Conservation (phyloP, 2,113 vertebrate species). For the Corvus moneduloides region DNA sequence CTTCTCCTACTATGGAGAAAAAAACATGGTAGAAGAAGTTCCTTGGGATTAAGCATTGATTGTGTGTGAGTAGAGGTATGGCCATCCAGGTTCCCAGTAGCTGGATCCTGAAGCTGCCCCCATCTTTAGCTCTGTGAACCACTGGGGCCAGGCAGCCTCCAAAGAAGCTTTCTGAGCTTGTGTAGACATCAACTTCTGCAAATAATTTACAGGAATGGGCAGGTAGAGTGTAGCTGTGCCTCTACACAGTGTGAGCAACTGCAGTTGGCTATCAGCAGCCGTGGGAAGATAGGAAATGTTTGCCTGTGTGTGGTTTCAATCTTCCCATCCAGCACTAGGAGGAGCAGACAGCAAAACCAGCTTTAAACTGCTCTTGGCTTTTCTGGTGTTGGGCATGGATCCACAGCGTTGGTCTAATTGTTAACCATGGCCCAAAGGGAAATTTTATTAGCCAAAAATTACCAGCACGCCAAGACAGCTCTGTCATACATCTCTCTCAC, state of each 20-base stretch:
- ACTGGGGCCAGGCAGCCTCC: neutral
- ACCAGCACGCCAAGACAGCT: fast-evolving
- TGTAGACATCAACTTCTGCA: neutral
- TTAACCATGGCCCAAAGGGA: neutral
- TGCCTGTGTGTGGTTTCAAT: neutral
- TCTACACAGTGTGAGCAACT: neutral
- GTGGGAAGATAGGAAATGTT: neutral
- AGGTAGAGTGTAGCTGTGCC: neutral
- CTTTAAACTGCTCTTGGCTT: neutral
- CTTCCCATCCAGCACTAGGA: neutral
- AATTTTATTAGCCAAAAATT: slow-evolving; percentile 1
- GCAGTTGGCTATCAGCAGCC: neutral
- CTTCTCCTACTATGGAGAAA: neutral
- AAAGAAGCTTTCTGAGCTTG: neutral
- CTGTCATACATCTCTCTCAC: neutral
- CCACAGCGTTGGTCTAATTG: neutral
- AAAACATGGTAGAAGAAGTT: neutral
- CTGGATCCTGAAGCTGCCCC: neutral
- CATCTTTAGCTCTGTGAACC: neutral
- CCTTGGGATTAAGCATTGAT: neutral
- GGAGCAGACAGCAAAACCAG: neutral
- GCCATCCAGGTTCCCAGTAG: neutral
- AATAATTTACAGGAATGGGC: neutral
- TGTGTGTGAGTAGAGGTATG: neutral
- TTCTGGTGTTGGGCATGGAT: neutral